A percentile compares a stretch with the other conserved stretches of the same genome.
phyloP scores from a whole-genome alignment of 2,113 vertebrate species.

The Epinephelus moara region DNA sequence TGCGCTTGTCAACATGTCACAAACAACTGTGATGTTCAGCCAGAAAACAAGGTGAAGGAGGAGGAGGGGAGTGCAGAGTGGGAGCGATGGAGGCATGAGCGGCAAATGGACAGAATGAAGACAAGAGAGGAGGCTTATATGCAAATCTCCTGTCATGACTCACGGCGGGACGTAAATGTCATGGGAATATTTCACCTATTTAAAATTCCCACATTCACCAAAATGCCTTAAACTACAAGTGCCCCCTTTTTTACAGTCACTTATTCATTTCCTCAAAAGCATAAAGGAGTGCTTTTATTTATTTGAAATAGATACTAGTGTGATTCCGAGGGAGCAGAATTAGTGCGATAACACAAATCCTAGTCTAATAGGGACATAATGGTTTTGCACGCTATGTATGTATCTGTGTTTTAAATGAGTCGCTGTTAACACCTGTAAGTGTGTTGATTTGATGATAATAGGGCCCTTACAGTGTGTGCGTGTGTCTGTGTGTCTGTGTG shows the following conservation, averaged over 20 bases:
- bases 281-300: rapidly evolving
- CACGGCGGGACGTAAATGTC: slow-evolving; percentile 4
- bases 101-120: not conserved
- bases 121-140: rapidly evolving
- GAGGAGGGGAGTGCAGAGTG: not conserved
- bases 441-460: slow-evolving; percentile 1
- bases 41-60: not conserved
- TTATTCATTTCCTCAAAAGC: not conserved
- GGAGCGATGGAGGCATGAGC: not conserved
- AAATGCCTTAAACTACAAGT: not conserved
- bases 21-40: slow-evolving; percentile 25
- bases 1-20: slow-evolving; percentile 35
- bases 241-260: not conserved
- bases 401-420: not conserved
- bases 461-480: too few relatives aligned
- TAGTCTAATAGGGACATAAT: not conserved
- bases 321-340: not conserved
- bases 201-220: not conserved
- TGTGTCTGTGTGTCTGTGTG: not conserved
- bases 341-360: not conserved
- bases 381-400: not conserved
- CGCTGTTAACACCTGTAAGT: not conserved
- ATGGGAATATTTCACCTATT: not conserved
- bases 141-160: slow-evolving; percentile 29
- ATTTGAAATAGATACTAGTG: not conserved